Percentiles rank a stretch among this genome's conserved stretches.
Evolutionary conservation across 2,797 vertebrate species (phyloP).

Genomic region (Nasua narica): DNA sequence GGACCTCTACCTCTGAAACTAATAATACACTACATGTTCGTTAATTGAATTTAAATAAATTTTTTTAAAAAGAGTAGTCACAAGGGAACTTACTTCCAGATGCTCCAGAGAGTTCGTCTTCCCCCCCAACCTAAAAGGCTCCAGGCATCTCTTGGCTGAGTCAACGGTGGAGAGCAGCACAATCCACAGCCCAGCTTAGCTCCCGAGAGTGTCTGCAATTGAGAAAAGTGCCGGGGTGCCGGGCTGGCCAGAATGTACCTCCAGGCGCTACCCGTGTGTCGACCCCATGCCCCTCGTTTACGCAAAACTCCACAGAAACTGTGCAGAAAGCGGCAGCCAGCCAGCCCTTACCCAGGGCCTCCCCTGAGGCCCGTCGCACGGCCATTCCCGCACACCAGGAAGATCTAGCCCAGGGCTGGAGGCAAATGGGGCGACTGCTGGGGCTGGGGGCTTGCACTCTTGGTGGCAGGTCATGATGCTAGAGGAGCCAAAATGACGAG

Average conservation of each 20-base stretch:
- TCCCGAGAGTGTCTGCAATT: not conserved
- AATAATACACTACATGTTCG: not conserved
- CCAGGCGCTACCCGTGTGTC: not conserved
- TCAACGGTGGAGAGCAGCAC: too few species aligned
- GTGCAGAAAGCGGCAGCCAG: slow-evolving; percentile 26
- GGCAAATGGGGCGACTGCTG: not conserved
- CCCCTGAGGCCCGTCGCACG: slow-evolving; percentile 15
- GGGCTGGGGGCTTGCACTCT: not conserved
- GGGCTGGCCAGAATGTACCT: not conserved
- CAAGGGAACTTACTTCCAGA: not conserved
- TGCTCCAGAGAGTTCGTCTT: not conserved
- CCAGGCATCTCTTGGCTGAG: not conserved
- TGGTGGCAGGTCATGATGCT: not conserved
- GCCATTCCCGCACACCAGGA: not conserved
- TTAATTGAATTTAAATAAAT: not conserved
- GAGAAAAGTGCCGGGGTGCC: accelerated
- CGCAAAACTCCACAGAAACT: slow-evolving; percentile 48
- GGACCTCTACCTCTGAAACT: not conserved
- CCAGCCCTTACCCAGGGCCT: slow-evolving; percentile 22
- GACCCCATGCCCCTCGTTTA: not conserved
- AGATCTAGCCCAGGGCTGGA: accelerated
- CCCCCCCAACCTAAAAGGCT: not conserved
- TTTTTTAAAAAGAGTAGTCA: not conserved
- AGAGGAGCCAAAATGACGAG: not conserved
- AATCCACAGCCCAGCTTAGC: not conserved